phyloP scores from a whole-genome alignment of 2,797 vertebrate species.

The Garrulus glandarius region DNA sequence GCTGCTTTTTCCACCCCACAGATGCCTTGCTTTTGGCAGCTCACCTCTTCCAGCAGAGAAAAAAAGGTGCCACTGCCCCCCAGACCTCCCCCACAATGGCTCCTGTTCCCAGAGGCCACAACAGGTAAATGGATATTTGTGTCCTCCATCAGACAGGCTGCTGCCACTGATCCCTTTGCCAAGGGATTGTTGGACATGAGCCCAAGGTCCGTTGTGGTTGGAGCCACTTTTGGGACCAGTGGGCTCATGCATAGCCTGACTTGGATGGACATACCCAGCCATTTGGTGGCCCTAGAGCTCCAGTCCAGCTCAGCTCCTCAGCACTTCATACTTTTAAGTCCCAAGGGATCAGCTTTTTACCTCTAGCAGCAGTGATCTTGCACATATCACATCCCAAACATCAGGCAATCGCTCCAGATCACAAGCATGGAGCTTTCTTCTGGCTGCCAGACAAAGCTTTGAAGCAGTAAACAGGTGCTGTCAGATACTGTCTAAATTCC shows the following conservation, averaged over 20 bases:
- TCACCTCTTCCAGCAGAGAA: neutral
- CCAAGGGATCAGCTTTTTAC: neutral
- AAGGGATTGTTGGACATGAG: fast-evolving
- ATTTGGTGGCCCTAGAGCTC: neutral
- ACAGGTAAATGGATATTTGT: fast-evolving
- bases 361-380: neutral
- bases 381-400: neutral
- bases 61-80: neutral
- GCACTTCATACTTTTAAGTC: neutral
- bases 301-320: neutral
- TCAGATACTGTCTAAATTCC: neutral
- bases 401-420: fast-evolving
- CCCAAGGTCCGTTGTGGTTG: neutral
- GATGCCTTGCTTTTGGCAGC: neutral
- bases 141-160: neutral
- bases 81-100: neutral
- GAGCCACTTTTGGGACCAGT: neutral
- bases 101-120: neutral
- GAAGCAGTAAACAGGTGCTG: neutral
- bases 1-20: neutral
- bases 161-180: neutral
- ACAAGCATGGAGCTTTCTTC: fast-evolving
- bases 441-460: neutral
- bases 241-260: fast-evolving
- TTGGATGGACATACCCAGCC: neutral